Evolutionary conservation across 2,888 invertebrate genomes (phyloP), one percentile per base, ranked within the genome.

Genomic region (Drosophila testacea): DNA sequence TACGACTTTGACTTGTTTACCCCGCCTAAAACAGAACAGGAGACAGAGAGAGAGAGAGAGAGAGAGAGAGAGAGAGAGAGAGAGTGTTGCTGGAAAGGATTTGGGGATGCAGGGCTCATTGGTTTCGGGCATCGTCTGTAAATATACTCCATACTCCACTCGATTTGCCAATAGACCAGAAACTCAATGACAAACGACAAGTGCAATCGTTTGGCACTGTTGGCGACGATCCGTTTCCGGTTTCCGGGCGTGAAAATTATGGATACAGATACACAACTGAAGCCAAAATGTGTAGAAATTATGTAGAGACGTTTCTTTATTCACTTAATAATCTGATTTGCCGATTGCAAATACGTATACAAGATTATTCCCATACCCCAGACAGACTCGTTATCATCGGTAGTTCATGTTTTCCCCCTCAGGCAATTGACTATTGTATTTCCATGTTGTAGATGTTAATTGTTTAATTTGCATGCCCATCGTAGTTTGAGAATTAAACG

Each of bases 1-100:
- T 85, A 65, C 70, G 72, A 61, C 88, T 83, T 79, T 76, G 83
- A 79, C 88, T 84, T 87, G 83, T 88, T 76, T 81, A 61, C 76
- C 79, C 63, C 55, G 41, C 54, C 64, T 46, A 54, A 22, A 51
- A 44, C 46, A 51, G 48, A 60, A 62, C 46, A 50, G 75, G 28
- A 47, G 51, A 3, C 22, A 22, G 22, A 22, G 22, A 22, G 22
- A 22, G 22, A 22, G 22, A 22, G 22, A 22, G 22, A 22, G 22
- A 22, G 22, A 22, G 22, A 22, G 28, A 47, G 51, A 3, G 1
- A 22, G 22, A 22, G 22, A 22, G 22, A 22, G 22, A 22, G 22
- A 22, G 22, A 22, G 22, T 22, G 22, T 22, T 38, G 63, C 44
- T 41, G 38, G 30, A 36, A 9, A 56, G 55, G 13, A 47, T 50